Evolutionary conservation across 2,113 vertebrate species (phyloP).

Genomic region (Pseudopipra pipra): DNA sequence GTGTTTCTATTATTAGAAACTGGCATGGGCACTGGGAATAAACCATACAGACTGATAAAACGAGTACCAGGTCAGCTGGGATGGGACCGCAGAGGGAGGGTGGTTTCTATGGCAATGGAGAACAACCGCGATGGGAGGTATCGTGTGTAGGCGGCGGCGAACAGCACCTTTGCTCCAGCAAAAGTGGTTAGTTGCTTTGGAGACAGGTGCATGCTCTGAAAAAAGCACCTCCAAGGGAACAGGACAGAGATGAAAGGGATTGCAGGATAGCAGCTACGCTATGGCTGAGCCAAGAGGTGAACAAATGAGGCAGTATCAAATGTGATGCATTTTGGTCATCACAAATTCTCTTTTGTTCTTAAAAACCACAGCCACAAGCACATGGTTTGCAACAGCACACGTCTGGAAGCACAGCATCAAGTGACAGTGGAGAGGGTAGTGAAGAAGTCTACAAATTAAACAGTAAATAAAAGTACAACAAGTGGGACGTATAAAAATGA

Average conservation of each 20-base stretch:
- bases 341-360: neutral
- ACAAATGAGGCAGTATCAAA: neutral
- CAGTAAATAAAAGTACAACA: neutral
- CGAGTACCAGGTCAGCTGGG: neutral
- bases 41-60: neutral
- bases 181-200: slow-evolving; percentile 32
- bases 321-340: neutral
- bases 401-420: neutral
- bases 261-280: neutral
- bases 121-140: slow-evolving; percentile 25
- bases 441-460: neutral
- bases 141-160: slow-evolving; percentile 12
- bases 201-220: neutral
- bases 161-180: neutral
- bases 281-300: neutral
- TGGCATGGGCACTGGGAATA: neutral
- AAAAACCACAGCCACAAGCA: neutral
- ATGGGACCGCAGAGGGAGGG: slow-evolving; percentile 6
- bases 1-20: neutral
- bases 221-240: neutral
- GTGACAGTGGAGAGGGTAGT: rapidly evolving
- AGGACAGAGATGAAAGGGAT: rapidly evolving
- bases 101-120: slow-evolving; percentile 64
- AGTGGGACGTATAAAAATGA: neutral
- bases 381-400: rapidly evolving